phyloP scores from a whole-genome alignment of 1,140 invertebrate genomes.

The Atta cephalotes region DNA sequence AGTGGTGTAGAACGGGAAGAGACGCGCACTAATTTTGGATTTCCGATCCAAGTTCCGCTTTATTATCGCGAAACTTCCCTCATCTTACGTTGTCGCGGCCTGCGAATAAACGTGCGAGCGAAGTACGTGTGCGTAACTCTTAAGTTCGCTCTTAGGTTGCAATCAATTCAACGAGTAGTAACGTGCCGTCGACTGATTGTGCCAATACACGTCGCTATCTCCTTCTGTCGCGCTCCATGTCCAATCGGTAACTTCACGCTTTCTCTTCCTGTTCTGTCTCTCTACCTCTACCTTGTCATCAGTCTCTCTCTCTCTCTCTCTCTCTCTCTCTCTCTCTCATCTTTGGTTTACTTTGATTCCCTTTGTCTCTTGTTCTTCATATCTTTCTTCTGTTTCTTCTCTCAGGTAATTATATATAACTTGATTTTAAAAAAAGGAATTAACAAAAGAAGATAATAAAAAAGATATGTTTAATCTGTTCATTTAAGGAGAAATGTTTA shows the following conservation, averaged over 20 bases:
- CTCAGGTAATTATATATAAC: constrained; percentile 61
- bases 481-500: constrained; percentile 47
- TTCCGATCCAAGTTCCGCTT: constrained; percentile 56
- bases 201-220: constrained; percentile 72
- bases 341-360: background rate
- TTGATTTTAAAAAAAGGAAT: constrained; percentile 72
- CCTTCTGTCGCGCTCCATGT: constrained; percentile 47
- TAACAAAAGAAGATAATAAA: constrained; percentile 62
- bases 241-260: constrained; percentile 66
- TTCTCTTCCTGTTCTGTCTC: constrained; percentile 17
- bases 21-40: constrained; percentile 47
- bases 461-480: constrained; percentile 42
- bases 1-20: constrained; percentile 12
- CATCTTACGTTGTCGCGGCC: constrained; percentile 17
- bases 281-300: background rate
- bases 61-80: constrained; percentile 52
- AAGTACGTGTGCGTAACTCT: constrained; percentile 3
- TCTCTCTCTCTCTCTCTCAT: background rate
- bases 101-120: constrained; percentile 24
- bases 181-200: constrained; percentile 75
- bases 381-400: background rate
- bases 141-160: constrained; percentile 68
- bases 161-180: constrained; percentile 73
- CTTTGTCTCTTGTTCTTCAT: constrained; percentile 27
- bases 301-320: background rate